phyloP scores from a whole-genome alignment of 2,888 invertebrate species.

The Ryuthela nishihirai region DNA sequence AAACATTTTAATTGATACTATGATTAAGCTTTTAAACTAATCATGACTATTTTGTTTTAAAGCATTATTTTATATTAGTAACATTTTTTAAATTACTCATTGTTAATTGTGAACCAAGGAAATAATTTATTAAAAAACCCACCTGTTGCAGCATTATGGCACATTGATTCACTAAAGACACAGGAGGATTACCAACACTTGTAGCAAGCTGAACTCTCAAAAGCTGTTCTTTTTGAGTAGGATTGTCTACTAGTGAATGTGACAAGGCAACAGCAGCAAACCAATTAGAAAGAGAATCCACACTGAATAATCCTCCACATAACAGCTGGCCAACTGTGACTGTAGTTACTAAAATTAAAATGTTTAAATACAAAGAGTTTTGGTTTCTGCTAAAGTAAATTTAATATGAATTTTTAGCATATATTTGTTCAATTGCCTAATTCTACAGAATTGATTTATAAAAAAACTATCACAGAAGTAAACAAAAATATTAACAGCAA shows the following conservation, averaged over 20 bases:
- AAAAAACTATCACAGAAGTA: too few relatives aligned
- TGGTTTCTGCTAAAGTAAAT: not conserved
- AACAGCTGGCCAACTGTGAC: constrained; percentile 74
- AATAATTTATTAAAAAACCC: constrained; percentile 1
- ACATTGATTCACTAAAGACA: constrained; percentile 85
- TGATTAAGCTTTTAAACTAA: too few relatives aligned
- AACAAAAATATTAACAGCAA: too few relatives aligned
- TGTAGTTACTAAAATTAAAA: constrained; percentile 48
- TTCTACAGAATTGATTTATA: too few relatives aligned
- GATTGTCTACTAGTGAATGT: constrained; percentile 81
- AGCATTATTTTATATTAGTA: too few relatives aligned
- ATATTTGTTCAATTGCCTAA: too few relatives aligned
- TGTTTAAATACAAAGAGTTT: constrained; percentile 6
- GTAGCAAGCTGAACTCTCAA: constrained; percentile 85
- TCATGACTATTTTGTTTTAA: too few relatives aligned
- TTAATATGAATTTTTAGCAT: too few relatives aligned
- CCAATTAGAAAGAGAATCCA: constrained; percentile 89
- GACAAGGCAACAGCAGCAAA: constrained; percentile 87
- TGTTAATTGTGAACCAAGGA: not conserved
- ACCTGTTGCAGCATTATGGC: constrained; percentile 71
- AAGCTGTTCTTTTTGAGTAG: constrained; percentile 73
- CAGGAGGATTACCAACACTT: constrained; percentile 74
- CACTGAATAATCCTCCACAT: constrained; percentile 86
- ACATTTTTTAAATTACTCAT: too few relatives aligned
- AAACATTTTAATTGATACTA: too few relatives aligned